Base-by-base conservation (phyloP, 2,113 vertebrate genomes). In the Ochotona princeps region DNA sequence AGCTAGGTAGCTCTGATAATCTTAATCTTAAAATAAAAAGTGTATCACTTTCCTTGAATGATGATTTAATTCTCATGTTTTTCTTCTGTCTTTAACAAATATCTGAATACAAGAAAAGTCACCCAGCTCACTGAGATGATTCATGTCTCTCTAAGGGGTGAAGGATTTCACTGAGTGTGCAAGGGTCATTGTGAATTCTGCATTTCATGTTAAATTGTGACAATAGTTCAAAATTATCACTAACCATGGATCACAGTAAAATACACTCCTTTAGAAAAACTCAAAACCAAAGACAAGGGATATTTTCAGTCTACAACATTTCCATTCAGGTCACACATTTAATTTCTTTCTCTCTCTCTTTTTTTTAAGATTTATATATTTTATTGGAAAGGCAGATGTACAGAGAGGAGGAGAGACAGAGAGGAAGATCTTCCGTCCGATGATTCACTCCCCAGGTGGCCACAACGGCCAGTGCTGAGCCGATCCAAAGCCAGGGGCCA, bases 191-290 rank as follows among this genome's bases (percentile, higher is more conserved):
- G 30, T 76, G 85, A 92, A 25, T 93, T 95, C 94, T 97, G 51
- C 92, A 87, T 49, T 93, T 32, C 82, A 35, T 92, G 93, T 94
- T 21, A 89, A 91, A 95, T 97, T 96, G 66, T 87, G 69, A 95
- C 93, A 76, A 67, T 91, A 30, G 94, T 91, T 97, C 92, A 95
- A 96, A 95, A 61, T 57, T 83, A 49, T 72, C 1, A 15, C 35
- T 81, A 44, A 87, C 70, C 44, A 67, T 0, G 2, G 30, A 26
- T 61, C 11, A 12, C 82, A 35, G 78, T 91, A 57, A 83, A 78
- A 66, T 21, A 69, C 47, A 13, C 7, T 83, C 0, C 7, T 18
- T 94, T 38, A 38, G 47, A 60, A 79, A 70, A 90, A 0, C 14
- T 25, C 54, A 90, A 13, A 92, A 74, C 21, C 74, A 72, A 83